These are phyloP conservation scores for Myiotriccus ornatus DNA, from an alignment of 2,797 vertebrate genomes.

Conservation along the genomic window DNA sequence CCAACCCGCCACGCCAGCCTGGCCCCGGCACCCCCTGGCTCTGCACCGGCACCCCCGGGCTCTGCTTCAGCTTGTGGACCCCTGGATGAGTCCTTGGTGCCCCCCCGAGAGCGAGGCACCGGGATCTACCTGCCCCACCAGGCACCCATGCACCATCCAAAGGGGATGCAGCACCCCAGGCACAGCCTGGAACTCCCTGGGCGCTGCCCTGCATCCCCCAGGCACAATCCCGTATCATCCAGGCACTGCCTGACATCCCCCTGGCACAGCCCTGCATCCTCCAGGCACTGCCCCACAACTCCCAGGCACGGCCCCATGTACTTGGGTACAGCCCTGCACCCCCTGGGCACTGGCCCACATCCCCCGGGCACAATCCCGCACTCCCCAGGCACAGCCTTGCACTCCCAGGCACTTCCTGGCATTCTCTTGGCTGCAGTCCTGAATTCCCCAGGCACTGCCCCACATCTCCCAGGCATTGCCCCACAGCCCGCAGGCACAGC, in stretches of 20 bases:
- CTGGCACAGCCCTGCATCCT: accelerated
- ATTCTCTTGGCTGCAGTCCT: not conserved
- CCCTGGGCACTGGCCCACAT: accelerated
- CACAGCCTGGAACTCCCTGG: not conserved
- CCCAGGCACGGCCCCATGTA: not conserved
- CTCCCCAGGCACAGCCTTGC: not conserved
- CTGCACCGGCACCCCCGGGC: not conserved
- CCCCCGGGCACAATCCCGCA: not conserved
- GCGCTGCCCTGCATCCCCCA: not conserved
- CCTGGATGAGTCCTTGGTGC: not conserved
- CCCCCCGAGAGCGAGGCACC: accelerated
- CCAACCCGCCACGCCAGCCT: not conserved
- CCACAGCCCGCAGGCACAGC: no score
- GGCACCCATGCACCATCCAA: accelerated
- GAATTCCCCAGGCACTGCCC: not conserved
- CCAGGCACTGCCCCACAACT: accelerated
- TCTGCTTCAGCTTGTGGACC: not conserved
- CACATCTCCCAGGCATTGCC: no score
- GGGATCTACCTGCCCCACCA: not conserved
- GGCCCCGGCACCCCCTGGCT: not conserved
- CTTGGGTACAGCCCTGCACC: no score
- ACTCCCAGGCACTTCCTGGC: not conserved
- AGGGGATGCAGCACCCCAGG: not conserved
- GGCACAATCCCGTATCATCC: not conserved
- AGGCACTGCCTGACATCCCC: not conserved